A percentile compares a stretch with the other conserved stretches of the same genome.
phyloP scores from a whole-genome alignment of 2,888 invertebrate species.

The Andrena bucephala region DNA sequence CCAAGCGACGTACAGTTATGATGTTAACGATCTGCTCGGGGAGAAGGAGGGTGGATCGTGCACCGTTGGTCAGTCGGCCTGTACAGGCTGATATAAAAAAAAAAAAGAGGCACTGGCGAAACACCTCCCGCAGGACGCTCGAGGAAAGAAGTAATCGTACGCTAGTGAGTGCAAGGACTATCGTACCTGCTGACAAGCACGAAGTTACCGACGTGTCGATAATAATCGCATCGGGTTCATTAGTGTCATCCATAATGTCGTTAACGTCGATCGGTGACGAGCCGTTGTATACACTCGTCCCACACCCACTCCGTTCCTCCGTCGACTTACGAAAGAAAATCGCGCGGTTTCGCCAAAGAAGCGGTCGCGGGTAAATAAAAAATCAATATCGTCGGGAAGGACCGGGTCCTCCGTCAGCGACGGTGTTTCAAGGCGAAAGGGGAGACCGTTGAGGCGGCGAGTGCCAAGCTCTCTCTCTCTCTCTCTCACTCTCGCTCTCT shows the following conservation, averaged over 20 bases:
- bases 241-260: slow-evolving; percentile 27
- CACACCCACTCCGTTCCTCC: not conserved
- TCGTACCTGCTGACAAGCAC: not conserved
- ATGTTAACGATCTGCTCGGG: slow-evolving; percentile 79
- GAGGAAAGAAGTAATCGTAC: slow-evolving; percentile 1
- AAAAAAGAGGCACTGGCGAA: slow-evolving; percentile 6
- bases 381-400: slow-evolving; percentile 11
- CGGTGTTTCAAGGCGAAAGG: slow-evolving; percentile 5
- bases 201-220: slow-evolving; percentile 10
- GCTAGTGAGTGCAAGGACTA: not conserved
- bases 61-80: slow-evolving; percentile 5
- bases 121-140: not conserved
- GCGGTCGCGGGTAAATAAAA: slow-evolving; percentile 10
- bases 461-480: slow-evolving; percentile 39
- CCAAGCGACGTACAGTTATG: slow-evolving; percentile 78
- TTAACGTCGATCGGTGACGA: slow-evolving; percentile 22
- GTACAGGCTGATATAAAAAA: not conserved
- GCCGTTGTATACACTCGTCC: slow-evolving; percentile 9
- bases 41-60: slow-evolving; percentile 27
- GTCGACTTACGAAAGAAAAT: slow-evolving; percentile 10
- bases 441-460: slow-evolving; percentile 11
- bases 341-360: slow-evolving; percentile 7
- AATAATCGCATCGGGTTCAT: slow-evolving; percentile 43
- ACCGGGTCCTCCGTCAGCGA: not conserved
- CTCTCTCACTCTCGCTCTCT: slow-evolving; percentile 24